Evolutionary conservation across 1,140 invertebrate species (phyloP).

Genomic region (Thaumatotibia leucotreta): DNA sequence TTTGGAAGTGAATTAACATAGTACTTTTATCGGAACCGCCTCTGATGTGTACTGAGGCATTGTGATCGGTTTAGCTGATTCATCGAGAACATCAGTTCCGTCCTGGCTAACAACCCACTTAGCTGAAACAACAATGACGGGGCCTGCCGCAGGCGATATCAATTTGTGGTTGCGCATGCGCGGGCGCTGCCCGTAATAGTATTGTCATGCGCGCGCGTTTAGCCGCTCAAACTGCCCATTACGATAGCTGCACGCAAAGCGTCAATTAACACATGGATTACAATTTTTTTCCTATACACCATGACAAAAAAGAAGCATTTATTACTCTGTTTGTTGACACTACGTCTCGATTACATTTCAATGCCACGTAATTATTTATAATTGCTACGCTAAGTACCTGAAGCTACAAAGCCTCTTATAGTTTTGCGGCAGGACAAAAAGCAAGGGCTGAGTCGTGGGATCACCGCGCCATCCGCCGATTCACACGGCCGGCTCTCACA

Average conservation of each 20-base stretch:
- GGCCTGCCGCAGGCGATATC: conserved; percentile 12
- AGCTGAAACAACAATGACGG: conserved; percentile 18
- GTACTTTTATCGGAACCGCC: conserved; percentile 23
- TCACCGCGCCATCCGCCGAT: conserved; percentile 27
- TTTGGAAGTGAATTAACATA: conserved; percentile 18
- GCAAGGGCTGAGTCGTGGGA: conserved; percentile 6
- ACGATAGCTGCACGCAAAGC: conserved; percentile 15
- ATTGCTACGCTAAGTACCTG: conserved; percentile 4
- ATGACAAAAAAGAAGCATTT: background rate
- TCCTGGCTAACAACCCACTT: conserved; percentile 22
- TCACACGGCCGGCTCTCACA: conserved; percentile 59
- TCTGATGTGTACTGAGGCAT: conserved; percentile 22
- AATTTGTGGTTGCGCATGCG: conserved; percentile 21
- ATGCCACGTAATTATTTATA: background rate
- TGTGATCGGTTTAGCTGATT: conserved; percentile 23
- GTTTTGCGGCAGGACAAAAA: conserved; percentile 9
- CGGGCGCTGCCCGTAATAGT: conserved; percentile 10
- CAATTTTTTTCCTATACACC: background rate
- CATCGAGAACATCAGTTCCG: conserved; percentile 15
- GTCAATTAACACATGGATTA: conserved; percentile 14
- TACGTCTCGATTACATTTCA: background rate
- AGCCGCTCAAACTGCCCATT: conserved; percentile 13
- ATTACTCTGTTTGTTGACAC: background rate
- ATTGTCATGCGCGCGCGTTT: conserved; percentile 15
- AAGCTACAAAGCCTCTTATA: background rate